A percentile compares a stretch with the other conserved stretches of the same genome.
These are phyloP conservation scores for Onychostoma macrolepis DNA, from an alignment of 2,113 vertebrate genomes.

Conservation along the genomic window DNA sequence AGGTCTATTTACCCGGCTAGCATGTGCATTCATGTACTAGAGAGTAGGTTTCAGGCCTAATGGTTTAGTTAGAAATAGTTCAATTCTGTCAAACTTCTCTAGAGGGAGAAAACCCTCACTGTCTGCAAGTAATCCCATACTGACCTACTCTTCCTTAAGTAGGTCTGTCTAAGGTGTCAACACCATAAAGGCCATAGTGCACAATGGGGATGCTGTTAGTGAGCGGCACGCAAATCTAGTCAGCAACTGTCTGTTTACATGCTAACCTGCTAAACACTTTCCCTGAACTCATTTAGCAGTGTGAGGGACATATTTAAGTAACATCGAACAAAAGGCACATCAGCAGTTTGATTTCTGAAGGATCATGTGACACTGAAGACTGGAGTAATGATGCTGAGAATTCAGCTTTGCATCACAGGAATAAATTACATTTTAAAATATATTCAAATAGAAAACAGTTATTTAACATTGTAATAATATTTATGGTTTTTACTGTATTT, in stretches of 20 bases:
- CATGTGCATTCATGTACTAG: neutral
- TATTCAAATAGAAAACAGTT: too few species aligned
- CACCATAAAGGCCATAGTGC: neutral
- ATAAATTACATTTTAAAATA: too few species aligned
- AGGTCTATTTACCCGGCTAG: neutral
- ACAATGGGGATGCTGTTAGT: neutral
- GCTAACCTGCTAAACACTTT: neutral
- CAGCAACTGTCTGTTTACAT: neutral
- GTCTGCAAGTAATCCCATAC: constrained; percentile 8
- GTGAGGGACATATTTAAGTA: neutral
- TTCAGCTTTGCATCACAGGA: too few species aligned
- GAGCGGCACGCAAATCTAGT: neutral
- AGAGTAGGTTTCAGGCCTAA: neutral
- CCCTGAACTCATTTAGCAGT: neutral
- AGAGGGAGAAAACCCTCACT: neutral
- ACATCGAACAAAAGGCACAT: neutral
- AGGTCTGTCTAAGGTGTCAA: neutral
- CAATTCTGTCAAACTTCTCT: neutral
- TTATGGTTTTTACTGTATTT: too few species aligned
- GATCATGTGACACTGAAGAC: too few species aligned
- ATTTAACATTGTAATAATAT: too few species aligned
- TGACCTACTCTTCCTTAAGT: constrained; percentile 27
- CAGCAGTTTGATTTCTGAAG: too few species aligned
- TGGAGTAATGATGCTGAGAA: too few species aligned
- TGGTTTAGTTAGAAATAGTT: neutral